phyloP scores from a whole-genome alignment of 2,113 vertebrate species.

The Onychostoma macrolepis region DNA sequence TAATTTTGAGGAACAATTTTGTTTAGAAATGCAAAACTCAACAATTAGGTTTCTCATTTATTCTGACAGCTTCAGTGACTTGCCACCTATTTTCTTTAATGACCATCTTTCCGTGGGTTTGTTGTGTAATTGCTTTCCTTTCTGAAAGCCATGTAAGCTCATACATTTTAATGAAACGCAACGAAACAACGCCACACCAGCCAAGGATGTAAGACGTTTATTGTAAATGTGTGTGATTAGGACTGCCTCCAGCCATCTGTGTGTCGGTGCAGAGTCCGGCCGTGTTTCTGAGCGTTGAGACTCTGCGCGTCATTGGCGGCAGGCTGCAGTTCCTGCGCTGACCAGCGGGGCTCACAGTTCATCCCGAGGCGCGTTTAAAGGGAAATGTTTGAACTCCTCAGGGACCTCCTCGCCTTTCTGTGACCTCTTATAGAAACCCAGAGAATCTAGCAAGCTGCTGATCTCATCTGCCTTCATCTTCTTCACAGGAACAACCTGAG shows the following conservation, averaged over 20 bases:
- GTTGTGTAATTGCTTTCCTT: background rate
- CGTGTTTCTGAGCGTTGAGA: slow-evolving; percentile 62
- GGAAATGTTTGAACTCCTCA: slow-evolving; percentile 77
- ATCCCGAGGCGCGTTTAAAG: slow-evolving; percentile 72
- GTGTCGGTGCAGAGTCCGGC: slow-evolving; percentile 71
- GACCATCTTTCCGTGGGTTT: background rate
- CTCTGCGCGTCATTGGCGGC: slow-evolving; percentile 70
- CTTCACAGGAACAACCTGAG: slow-evolving; percentile 73
- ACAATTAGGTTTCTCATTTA: slow-evolving; percentile 20
- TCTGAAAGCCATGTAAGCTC: background rate
- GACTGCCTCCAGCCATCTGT: slow-evolving; percentile 42
- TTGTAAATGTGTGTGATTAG: slow-evolving; percentile 8
- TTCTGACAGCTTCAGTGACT: slow-evolving; percentile 17
- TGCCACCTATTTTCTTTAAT: slow-evolving; percentile 7
- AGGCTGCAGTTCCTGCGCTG: slow-evolving; percentile 61
- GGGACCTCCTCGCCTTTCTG: slow-evolving; percentile 81
- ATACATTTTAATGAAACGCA: background rate
- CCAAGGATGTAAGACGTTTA: slow-evolving; percentile 24
- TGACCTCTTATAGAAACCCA: slow-evolving; percentile 80
- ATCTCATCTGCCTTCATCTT: slow-evolving; percentile 80
- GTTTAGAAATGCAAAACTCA: background rate
- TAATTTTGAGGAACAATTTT: slow-evolving; percentile 10
- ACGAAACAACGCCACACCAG: background rate
- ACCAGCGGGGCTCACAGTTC: slow-evolving; percentile 76
- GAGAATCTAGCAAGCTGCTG: slow-evolving; percentile 77